Base-by-base conservation (phyloP, 2,888 invertebrate species). In the Nebria brevicollis region DNA sequence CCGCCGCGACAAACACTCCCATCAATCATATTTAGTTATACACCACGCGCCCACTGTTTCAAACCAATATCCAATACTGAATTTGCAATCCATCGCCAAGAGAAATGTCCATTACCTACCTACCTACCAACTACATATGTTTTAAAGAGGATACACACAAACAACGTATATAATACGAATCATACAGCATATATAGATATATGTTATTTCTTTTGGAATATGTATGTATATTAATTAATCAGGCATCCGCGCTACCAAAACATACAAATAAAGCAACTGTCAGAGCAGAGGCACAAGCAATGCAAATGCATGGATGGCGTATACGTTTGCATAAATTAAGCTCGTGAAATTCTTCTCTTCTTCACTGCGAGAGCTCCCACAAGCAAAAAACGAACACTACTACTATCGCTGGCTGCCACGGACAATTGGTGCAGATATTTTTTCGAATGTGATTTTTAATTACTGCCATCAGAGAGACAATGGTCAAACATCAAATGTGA, bases 301-400 rank as follows among this genome's bases (percentile, higher is more conserved):
- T 78, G 78, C 78, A 78, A 78, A 78, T 78, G 78, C 41, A 25
- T 66, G 78, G 73, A 66, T 78, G 74, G 78, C 74, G 78, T 78
- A 78, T 73, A 78, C 66, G 78, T 78, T 78, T 78, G 78, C 78
- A 78, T 78, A 78, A 78, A 78, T 78, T 78, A 78, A 73, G 66
- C 66, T 66, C 15, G 66, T 73, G 78, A 78, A 78, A 66, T 78
- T 73, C 78, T 78, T 72, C 64, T 66, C 34, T 34, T 34, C 34
- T 34, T 34, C 34, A 34, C 34, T 34, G 34, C 34, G 34, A 34
- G 65, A 73, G 11, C n/a, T 66, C 11, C 25, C 66, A 26, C 25
- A 8, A 64, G 73, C 66, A 73, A 78, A 78, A 78, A 78, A 78
- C 78, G 15, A 10, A 25, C 66, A 34, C 34, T 34, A 34, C 34